Evolutionary conservation across 2,113 vertebrate species (phyloP).

Genomic region (Pachycephala philippinensis): DNA sequence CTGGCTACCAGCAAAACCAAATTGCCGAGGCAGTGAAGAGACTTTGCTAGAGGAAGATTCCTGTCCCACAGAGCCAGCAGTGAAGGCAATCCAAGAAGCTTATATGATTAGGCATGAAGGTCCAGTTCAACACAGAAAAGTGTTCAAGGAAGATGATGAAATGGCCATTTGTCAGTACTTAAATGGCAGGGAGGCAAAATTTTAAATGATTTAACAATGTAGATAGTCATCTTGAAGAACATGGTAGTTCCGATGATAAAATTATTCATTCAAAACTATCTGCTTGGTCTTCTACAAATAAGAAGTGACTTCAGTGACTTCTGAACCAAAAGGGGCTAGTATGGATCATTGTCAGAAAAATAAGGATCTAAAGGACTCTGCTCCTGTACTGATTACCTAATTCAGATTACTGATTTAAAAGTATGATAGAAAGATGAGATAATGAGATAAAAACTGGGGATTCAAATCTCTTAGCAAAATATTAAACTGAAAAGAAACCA

Average conservation of each 20-base stretch:
- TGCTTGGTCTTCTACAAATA: background rate
- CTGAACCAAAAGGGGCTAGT: background rate
- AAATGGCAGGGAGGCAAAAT: background rate
- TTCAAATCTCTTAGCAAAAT: background rate
- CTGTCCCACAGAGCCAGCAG: background rate
- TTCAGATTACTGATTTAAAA: background rate
- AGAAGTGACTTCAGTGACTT: background rate
- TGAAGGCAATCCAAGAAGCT: background rate
- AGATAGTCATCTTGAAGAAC: background rate
- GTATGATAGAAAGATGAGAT: background rate
- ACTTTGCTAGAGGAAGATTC: background rate
- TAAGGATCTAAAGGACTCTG: background rate
- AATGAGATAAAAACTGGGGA: background rate
- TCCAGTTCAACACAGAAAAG: background rate
- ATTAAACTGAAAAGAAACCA: background rate
- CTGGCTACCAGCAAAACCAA: background rate
- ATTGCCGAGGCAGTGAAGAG: background rate
- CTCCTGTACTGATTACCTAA: background rate
- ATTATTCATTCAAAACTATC: background rate
- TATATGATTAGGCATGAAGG: background rate
- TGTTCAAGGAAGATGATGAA: background rate
- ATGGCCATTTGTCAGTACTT: background rate
- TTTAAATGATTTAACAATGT: background rate
- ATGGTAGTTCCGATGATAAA: background rate
- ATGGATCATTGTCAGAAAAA: background rate